A percentile compares a stretch with the other conserved stretches of the same genome.
Evolutionary conservation across 2,113 vertebrate genomes (phyloP).

Genomic region (Serinus canaria): DNA sequence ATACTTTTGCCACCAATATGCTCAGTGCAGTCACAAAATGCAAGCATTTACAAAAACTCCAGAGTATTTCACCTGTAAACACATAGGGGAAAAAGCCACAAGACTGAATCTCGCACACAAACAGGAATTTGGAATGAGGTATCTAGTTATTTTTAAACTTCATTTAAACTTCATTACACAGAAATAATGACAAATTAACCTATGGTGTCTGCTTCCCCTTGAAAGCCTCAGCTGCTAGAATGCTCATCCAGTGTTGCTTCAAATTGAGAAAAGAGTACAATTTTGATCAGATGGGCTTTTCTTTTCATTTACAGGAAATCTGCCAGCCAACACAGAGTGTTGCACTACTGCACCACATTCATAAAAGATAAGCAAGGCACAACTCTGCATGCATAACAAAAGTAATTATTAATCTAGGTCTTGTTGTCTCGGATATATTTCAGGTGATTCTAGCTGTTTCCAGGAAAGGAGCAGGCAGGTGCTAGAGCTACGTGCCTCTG

Average conservation of each 20-base stretch:
- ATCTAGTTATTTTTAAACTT: background rate
- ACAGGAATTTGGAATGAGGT: background rate
- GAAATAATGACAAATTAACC: background rate
- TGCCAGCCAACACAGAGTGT: background rate
- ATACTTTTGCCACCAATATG: background rate
- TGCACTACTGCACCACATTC: background rate
- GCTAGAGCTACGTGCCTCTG: background rate
- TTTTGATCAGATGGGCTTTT: background rate
- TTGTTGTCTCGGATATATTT: background rate
- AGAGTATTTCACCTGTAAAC: background rate
- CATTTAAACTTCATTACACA: background rate
- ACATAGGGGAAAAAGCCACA: background rate
- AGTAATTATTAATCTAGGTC: conserved; percentile 9
- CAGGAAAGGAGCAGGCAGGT: background rate
- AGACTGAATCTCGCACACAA: background rate
- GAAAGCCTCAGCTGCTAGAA: background rate
- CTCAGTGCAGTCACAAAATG: background rate
- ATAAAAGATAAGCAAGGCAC: background rate
- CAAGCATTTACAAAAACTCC: background rate
- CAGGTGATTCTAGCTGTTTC: conserved; percentile 2
- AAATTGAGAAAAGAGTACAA: background rate
- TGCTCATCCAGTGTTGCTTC: background rate
- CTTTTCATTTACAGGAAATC: background rate
- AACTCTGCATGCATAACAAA: background rate
- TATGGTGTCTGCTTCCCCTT: background rate